phyloP scores from a whole-genome alignment of 2,113 vertebrate species.

The Pterocles orientalis region DNA sequence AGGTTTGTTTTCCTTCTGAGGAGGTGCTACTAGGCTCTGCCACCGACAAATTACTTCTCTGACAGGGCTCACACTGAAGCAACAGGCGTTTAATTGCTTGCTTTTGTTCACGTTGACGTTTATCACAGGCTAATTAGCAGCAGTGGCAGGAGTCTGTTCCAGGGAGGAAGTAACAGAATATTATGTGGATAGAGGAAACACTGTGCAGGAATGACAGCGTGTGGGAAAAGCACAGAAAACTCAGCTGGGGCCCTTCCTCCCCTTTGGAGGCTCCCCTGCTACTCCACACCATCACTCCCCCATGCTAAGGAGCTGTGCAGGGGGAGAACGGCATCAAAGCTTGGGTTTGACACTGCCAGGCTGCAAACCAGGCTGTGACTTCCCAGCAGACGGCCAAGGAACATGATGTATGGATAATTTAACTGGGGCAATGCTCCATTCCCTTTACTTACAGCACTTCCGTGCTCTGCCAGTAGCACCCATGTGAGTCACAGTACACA shows the following conservation, averaged over 20 bases:
- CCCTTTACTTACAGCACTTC: background rate
- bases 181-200: background rate
- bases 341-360: background rate
- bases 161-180: slow-evolving; percentile 44
- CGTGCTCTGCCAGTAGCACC: background rate
- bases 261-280: background rate
- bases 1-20: background rate
- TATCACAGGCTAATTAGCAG: slow-evolving; percentile 32
- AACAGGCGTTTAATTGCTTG: background rate
- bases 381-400: background rate
- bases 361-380: background rate
- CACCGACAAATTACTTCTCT: background rate
- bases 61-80: background rate
- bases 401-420: rapidly evolving
- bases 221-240: background rate
- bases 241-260: background rate
- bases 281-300: rapidly evolving
- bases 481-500: background rate
- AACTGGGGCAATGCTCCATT: background rate
- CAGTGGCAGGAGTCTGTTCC: background rate
- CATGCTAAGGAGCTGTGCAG: background rate
- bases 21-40: background rate
- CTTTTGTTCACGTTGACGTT: slow-evolving; percentile 31
- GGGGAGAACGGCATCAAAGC: background rate
- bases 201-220: rapidly evolving